Base-by-base conservation (phyloP, 2,888 invertebrate genomes). In the Sicus ferrugineus region DNA sequence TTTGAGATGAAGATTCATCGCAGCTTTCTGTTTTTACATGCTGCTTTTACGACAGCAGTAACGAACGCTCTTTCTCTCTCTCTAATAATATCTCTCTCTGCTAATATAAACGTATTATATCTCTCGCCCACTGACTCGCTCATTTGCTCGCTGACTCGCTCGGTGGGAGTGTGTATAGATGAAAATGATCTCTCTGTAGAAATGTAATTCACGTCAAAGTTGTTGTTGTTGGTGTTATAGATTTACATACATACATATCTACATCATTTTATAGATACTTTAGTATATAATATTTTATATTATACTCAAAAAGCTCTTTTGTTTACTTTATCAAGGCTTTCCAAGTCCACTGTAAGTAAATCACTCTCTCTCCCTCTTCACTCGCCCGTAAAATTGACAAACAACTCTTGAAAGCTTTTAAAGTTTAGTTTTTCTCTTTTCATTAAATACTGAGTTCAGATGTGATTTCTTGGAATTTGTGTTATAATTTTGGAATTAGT, bases 1-100 rank as follows among this genome's bases (percentile, higher is more conserved):
- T 83, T 84, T 83, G 80, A 80, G 78, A 76, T 77, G 78, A 72
- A 76, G 76, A 79, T 81, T 83, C 77, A 83, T 81, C 81, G 76
- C 68, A 74, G 76, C 74, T 74, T 79, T 77, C 68, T 46, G 9
- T 68, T 72, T 69, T 67, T 64, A 69, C 62, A 52, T 50, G 50
- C 54, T 50, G 56, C 31, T 72, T 69, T 42, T 67, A 52, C 14
- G 42, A 42, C 54, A 54, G 23, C 54, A 54, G 11, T 9, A 19
- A 19, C 61, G n/a, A 4, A 38, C n/a, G 62, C 34, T 48, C 64
- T 50, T 64, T 70, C 3, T 52, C 59, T 4, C 30, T 52, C 26
- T 56, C 38, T 28, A 16, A 16, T 48, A 7, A 7, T 28, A 30
- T 54, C 23, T 68, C 16, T n/a, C n/a, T 63, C 11, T 3, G n/a